Conservation (phyloP, 2,888 invertebrate species). For the Mechanitis mazaeus region DNA sequence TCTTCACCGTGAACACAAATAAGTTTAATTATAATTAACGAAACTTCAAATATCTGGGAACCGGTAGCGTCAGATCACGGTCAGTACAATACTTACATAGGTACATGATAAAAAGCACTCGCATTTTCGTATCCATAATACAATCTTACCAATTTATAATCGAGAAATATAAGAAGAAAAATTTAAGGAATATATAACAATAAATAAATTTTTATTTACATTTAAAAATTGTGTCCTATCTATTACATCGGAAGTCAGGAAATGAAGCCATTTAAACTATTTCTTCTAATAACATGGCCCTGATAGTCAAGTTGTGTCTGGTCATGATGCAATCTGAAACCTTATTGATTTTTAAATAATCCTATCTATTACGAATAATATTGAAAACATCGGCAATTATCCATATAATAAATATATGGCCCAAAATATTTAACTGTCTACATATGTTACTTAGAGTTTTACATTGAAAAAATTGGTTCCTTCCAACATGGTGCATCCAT, state of each 20-base stretch:
- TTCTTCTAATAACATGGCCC: conserved; percentile 30
- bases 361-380: conserved; percentile 7
- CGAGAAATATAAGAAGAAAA: conserved; percentile 72
- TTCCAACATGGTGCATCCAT: conserved; percentile 10
- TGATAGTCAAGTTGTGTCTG: conserved; percentile 19
- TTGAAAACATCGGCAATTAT: conserved; percentile 1
- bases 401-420: background rate
- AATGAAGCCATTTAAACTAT: conserved; percentile 44
- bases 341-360: conserved; percentile 20
- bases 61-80: conserved; percentile 21
- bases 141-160: conserved; percentile 69
- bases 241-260: conserved; percentile 52
- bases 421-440: conserved; percentile 5
- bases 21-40: conserved; percentile 43
- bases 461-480: conserved; percentile 14
- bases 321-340: conserved; percentile 13
- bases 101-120: conserved; percentile 67
- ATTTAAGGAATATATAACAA: conserved; percentile 73
- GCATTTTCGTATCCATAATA: conserved; percentile 62
- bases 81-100: conserved; percentile 46
- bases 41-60: conserved; percentile 33
- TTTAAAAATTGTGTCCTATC: conserved; percentile 71
- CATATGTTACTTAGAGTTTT: conserved; percentile 4
- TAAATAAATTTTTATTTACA: conserved; percentile 77
- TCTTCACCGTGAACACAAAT: conserved; percentile 41